Conservation (phyloP, 2,113 vertebrate species). For the Cettia cetti region DNA sequence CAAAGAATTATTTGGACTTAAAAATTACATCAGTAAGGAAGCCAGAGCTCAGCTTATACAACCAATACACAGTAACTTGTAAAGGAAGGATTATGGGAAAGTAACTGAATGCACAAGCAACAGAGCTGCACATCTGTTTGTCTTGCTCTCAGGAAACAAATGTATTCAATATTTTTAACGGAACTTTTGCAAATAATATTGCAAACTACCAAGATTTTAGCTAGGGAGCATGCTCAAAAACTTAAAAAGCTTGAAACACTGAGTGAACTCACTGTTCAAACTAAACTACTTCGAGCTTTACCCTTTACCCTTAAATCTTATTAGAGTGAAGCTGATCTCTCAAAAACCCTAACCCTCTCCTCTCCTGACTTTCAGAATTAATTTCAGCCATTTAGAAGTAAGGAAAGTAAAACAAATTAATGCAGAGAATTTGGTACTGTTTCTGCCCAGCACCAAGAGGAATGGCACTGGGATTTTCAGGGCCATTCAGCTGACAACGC, state of each 20-base stretch:
- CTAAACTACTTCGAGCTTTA: neutral
- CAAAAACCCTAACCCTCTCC: neutral
- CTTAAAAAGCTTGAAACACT: neutral
- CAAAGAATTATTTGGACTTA: neutral
- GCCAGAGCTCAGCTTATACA: neutral
- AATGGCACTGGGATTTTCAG: neutral
- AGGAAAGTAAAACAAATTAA: neutral
- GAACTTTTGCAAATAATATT: neutral
- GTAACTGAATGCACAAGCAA: neutral
- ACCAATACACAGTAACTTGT: neutral
- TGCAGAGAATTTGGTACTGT: neutral
- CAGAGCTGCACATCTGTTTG: neutral
- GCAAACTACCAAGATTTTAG: neutral
- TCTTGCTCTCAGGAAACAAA: neutral
- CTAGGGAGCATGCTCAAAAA: neutral
- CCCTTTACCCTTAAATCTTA: constrained; percentile 1
- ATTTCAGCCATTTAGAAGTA: neutral
- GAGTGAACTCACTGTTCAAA: neutral
- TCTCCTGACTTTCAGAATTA: neutral
- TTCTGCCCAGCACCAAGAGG: neutral
- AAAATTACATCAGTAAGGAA: neutral
- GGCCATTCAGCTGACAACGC: neutral
- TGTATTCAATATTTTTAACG: neutral
- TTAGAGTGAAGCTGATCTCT: neutral
- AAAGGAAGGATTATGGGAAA: neutral